phyloP scores from a whole-genome alignment of 2,797 vertebrate genomes.

The Acrossocheilus wenchowensis region DNA sequence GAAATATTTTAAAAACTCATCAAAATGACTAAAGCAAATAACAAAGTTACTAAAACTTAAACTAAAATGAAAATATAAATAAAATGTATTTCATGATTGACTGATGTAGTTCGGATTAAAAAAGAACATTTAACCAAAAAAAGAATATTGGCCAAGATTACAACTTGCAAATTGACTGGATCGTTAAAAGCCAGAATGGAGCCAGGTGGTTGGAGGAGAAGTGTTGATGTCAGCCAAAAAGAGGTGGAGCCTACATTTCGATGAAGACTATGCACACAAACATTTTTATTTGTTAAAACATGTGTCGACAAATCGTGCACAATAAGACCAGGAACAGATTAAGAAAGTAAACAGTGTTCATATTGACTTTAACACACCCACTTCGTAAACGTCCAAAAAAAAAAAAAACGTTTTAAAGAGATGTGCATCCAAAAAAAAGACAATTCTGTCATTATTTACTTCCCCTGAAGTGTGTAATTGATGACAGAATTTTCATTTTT shows the following conservation, averaged over 20 bases:
- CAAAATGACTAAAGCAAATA: neutral
- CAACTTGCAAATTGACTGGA: neutral
- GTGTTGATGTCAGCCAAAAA: neutral
- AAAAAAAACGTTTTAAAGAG: neutral
- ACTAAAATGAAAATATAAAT: neutral
- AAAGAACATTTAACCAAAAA: neutral
- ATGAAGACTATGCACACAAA: constrained; percentile 9
- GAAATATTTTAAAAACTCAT: neutral
- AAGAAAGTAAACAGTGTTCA: neutral
- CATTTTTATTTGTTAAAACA: neutral
- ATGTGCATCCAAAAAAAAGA: neutral
- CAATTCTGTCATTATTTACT: neutral
- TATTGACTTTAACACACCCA: constrained; percentile 1
- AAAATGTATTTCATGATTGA: neutral
- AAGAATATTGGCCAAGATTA: neutral
- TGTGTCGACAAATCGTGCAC: neutral
- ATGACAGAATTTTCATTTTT: neutral
- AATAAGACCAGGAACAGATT: neutral
- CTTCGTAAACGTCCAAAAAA: neutral
- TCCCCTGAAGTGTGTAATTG: neutral
- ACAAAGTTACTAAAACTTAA: neutral
- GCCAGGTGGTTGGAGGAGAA: neutral
- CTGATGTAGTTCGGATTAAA: neutral
- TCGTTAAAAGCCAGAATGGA: neutral
- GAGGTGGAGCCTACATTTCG: neutral